A percentile compares a stretch with the other conserved stretches of the same genome.
Evolutionary conservation across 2,113 vertebrate species (phyloP).

Genomic region (Proteles cristata): DNA sequence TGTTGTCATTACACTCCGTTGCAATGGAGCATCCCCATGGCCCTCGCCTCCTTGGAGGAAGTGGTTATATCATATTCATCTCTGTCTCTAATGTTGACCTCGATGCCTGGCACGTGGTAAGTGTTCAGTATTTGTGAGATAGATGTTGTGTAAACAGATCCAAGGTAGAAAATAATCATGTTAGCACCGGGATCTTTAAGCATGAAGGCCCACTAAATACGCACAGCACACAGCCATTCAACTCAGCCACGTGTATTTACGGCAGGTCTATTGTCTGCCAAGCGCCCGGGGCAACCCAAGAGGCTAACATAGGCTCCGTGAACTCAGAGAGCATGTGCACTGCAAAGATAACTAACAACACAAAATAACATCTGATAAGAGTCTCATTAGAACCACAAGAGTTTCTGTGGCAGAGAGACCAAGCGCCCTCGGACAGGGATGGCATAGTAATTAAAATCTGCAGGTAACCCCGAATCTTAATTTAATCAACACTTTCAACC

Average conservation of each 20-base stretch:
- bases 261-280: slow-evolving; percentile 16
- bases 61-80: neutral
- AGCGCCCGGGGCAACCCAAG: neutral
- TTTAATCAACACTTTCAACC: slow-evolving; percentile 25
- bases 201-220: neutral
- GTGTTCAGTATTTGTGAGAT: neutral
- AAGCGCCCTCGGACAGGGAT: neutral
- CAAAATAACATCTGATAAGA: slow-evolving; percentile 44
- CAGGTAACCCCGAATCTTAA: slow-evolving; percentile 50
- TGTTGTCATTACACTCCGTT: neutral
- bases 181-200: slow-evolving; percentile 24
- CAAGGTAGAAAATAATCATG: neutral
- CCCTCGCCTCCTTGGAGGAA: neutral
- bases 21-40: neutral
- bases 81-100: neutral
- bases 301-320: neutral
- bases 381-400: slow-evolving; percentile 50
- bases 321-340: neutral
- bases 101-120: neutral
- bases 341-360: slow-evolving; percentile 53
- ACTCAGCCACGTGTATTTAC: neutral
- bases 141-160: slow-evolving; percentile 13
- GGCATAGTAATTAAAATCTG: slow-evolving; percentile 58
- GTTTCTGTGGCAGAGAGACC: neutral
- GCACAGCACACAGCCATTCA: neutral